phyloP scores from a whole-genome alignment of 2,888 invertebrate genomes.

The Eupithecia dodoneata region DNA sequence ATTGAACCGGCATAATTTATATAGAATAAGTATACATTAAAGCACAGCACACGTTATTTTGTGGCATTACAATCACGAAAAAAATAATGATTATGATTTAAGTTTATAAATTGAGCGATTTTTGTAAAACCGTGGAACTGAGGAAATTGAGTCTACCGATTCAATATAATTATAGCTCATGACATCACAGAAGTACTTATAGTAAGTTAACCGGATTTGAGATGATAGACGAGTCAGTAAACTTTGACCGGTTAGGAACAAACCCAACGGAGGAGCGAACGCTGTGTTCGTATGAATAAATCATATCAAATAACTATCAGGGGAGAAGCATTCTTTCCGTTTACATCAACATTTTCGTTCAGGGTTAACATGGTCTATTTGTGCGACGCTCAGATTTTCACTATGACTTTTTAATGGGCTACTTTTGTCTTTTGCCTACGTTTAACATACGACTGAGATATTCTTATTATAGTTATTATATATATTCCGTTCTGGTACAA shows the following conservation, averaged over 20 bases:
- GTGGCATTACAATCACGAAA: no score
- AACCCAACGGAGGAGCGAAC: conserved; percentile 47
- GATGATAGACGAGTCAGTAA: neutral
- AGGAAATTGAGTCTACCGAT: no score
- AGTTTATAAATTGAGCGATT: no score
- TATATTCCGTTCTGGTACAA: no score
- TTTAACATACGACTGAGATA: neutral
- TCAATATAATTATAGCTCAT: no score
- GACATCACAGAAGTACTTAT: neutral
- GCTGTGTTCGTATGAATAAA: conserved; percentile 86
- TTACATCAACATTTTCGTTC: conserved; percentile 69
- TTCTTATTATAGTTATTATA: no score
- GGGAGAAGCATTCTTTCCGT: conserved; percentile 77
- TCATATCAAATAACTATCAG: conserved; percentile 89
- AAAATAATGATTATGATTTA: no score
- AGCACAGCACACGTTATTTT: no score
- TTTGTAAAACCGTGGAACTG: no score
- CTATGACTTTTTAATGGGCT: conserved; percentile 65
- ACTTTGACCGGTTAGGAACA: conserved; percentile 20
- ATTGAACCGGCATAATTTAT: no score
- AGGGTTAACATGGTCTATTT: conserved; percentile 64
- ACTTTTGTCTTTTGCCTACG: conserved; percentile 4
- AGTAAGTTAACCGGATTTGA: neutral
- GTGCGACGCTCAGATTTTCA: conserved; percentile 62
- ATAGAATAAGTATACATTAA: no score